phyloP scores from a whole-genome alignment of 1,140 invertebrate species.

The Panagrolaimus sp. region DNA sequence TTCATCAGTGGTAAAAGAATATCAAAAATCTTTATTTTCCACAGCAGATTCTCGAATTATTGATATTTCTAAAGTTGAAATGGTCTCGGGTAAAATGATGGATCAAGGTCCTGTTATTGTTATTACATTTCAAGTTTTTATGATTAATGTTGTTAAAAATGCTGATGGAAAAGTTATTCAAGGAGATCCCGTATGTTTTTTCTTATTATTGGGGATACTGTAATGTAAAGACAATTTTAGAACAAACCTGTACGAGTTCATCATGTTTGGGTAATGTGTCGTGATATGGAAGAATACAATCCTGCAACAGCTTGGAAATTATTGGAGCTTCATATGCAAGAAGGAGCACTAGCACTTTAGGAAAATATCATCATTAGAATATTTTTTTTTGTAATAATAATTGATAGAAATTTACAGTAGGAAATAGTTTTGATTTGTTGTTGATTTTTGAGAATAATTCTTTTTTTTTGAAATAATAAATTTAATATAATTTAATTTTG shows the following conservation, averaged over 20 bases:
- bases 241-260: conserved; percentile 86
- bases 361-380: background rate
- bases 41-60: conserved; percentile 76
- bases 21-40: conserved; percentile 67
- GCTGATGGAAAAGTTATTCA: conserved; percentile 77
- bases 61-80: conserved; percentile 87
- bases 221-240: background rate
- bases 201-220: conserved; percentile 2
- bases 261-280: conserved; percentile 94
- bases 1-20: conserved; percentile 79
- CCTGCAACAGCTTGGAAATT: conserved; percentile 90
- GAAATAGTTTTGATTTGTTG: no score
- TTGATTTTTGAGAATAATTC: no score
- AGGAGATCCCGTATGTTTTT: conserved; percentile 71
- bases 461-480: no score
- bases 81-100: conserved; percentile 95
- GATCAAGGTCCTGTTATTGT: conserved; percentile 95
- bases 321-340: conserved; percentile 66
- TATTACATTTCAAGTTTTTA: conserved; percentile 88
- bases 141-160: conserved; percentile 86
- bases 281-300: conserved; percentile 86
- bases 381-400: no score
- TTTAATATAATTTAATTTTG: no score
- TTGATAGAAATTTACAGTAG: no score
- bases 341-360: conserved; percentile 42